Percentiles rank a stretch among this genome's conserved stretches.
Conservation (phyloP, 2,113 vertebrate species). For the Cynoglossus semilaevis region DNA sequence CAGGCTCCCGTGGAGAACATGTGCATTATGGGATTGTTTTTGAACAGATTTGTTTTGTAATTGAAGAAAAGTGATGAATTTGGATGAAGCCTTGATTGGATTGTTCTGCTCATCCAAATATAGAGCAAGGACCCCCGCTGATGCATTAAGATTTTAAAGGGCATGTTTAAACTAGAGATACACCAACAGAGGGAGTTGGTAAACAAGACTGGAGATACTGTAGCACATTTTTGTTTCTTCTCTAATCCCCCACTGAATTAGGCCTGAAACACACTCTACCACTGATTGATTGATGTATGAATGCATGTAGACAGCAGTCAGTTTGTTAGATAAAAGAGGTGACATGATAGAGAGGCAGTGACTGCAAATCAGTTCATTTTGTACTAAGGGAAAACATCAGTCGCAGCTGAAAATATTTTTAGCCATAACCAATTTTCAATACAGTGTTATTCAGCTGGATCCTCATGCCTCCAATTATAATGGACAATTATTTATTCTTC, state of each 20-base stretch:
- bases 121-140: conserved; percentile 38
- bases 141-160: conserved; percentile 31
- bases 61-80: conserved; percentile 55
- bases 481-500: no score
- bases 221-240: conserved; percentile 4
- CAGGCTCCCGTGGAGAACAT: conserved; percentile 17
- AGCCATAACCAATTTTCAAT: conserved; percentile 22
- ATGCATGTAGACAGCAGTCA: conserved; percentile 22
- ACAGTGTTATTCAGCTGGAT: neutral
- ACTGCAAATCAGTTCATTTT: conserved; percentile 34
- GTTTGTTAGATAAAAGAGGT: conserved; percentile 29
- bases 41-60: conserved; percentile 46
- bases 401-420: conserved; percentile 24
- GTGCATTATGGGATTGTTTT: conserved; percentile 46
- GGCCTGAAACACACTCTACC: conserved; percentile 10
- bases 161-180: conserved; percentile 43
- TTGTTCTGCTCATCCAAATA: conserved; percentile 32
- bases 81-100: conserved; percentile 57
- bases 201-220: neutral
- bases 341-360: conserved; percentile 17
- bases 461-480: no score
- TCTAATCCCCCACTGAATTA: conserved; percentile 2
- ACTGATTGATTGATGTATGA: conserved; percentile 32
- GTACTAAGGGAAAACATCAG: conserved; percentile 35
- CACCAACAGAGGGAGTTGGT: conserved; percentile 25